Conservation (phyloP, 2,888 invertebrate genomes). For the Synergus umbraculus region DNA sequence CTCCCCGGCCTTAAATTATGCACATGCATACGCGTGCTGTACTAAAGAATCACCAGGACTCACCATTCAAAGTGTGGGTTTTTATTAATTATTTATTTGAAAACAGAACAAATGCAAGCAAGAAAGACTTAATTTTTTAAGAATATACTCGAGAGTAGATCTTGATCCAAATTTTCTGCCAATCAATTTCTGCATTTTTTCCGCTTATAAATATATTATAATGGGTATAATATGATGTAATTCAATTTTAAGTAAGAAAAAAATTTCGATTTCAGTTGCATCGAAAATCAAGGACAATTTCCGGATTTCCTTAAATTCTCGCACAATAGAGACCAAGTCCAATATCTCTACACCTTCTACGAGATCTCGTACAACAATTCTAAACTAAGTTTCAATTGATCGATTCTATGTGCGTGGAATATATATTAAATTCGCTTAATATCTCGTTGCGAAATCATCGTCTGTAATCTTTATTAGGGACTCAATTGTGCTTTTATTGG, state of each 20-base stretch:
- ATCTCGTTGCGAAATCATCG: conserved; percentile 16
- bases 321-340: too few species aligned
- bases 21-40: conserved; percentile 50
- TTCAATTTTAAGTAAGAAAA: too few species aligned
- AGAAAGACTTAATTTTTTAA: background rate
- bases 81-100: conserved; percentile 22
- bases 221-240: too few species aligned
- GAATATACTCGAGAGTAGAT: background rate
- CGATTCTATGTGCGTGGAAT: too few species aligned
- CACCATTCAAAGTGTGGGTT: conserved; percentile 40
- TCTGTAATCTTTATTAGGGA: conserved; percentile 16
- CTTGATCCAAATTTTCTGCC: too few species aligned
- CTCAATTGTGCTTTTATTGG: conserved; percentile 24
- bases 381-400: background rate
- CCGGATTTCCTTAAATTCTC: too few species aligned
- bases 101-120: background rate
- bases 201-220: too few species aligned
- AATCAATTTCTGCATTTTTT: too few species aligned
- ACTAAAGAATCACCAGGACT: conserved; percentile 48
- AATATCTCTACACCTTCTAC: too few species aligned
- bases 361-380: too few species aligned
- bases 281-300: too few species aligned
- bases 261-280: too few species aligned
- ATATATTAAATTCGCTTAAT: conserved; percentile 6
- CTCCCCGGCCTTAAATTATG: conserved; percentile 58